phyloP scores from a whole-genome alignment of 2,888 invertebrate genomes.

The Diplolepis rosae region DNA sequence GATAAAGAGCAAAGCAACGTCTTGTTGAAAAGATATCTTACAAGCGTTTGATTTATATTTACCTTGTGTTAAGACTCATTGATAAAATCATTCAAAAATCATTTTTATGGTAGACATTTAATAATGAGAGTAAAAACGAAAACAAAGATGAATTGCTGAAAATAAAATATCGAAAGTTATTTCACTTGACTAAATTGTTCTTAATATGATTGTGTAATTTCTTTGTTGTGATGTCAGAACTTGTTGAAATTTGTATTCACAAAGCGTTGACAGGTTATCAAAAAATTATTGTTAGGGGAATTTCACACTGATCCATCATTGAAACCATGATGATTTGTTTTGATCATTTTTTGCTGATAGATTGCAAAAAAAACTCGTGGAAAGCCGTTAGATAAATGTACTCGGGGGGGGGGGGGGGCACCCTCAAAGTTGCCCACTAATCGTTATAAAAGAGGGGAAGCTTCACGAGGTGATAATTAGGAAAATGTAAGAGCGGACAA shows the following conservation, averaged over 20 bases:
- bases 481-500: not conserved
- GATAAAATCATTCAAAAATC: not conserved
- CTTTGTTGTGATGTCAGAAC: not conserved
- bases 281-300: not conserved
- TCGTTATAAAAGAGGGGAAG: constrained; percentile 14
- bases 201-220: not conserved
- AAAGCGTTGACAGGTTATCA: not conserved
- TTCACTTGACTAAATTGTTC: too few species aligned
- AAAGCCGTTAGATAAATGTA: constrained; percentile 27
- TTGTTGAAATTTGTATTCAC: not conserved
- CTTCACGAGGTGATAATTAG: constrained; percentile 26
- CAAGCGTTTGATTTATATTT: constrained; percentile 4
- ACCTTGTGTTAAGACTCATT: not conserved
- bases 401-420: not conserved
- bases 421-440: constrained; percentile 22
- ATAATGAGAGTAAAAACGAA: too few species aligned
- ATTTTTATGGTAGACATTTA: too few species aligned
- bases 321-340: constrained; percentile 26
- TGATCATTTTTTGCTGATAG: constrained; percentile 16
- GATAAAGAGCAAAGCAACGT: not conserved
- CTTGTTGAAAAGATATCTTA: constrained; percentile 5
- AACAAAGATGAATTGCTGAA: too few species aligned
- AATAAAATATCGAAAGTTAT: too few species aligned
- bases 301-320: not conserved
- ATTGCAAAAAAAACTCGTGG: constrained; percentile 8